Conservation (phyloP, 1,140 invertebrate species). For the Latrodectus geometricus region DNA sequence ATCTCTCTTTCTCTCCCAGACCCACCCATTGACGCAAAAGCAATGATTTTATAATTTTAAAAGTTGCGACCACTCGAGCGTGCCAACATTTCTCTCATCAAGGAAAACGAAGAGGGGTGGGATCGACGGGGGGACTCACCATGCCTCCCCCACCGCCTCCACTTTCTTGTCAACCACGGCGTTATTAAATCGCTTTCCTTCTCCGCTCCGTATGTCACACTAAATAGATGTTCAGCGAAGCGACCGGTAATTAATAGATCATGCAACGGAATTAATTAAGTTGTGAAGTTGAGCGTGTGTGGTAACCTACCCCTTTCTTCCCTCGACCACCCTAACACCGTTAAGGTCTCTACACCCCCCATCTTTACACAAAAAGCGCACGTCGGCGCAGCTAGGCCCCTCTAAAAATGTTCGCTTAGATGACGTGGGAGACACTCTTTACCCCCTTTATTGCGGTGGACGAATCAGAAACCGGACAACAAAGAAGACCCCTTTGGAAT, state of each 20-base stretch:
- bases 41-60: constrained; percentile 58
- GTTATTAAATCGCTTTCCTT: constrained; percentile 61
- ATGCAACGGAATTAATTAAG: constrained; percentile 61
- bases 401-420: constrained; percentile 15
- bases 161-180: constrained; percentile 54
- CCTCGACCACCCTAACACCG: neutral
- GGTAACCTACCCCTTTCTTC: constrained; percentile 1
- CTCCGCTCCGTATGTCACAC: constrained; percentile 57
- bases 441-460: neutral
- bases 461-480: constrained; percentile 8
- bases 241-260: constrained; percentile 62
- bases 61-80: constrained; percentile 31
- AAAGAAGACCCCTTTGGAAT: constrained; percentile 8
- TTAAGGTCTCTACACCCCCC: neutral
- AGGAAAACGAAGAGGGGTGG: neutral
- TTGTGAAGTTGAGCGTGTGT: constrained; percentile 62
- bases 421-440: constrained; percentile 1
- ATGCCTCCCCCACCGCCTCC: constrained; percentile 19
- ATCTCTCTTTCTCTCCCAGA: constrained; percentile 4
- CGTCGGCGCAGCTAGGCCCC: neutral
- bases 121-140: neutral
- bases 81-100: constrained; percentile 42
- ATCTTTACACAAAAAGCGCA: constrained; percentile 25
- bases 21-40: constrained; percentile 30
- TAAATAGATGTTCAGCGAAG: constrained; percentile 59